A percentile compares a stretch with the other conserved stretches of the same genome.
Evolutionary conservation across 2,113 vertebrate genomes (phyloP).

Genomic region (Columbina picui): DNA sequence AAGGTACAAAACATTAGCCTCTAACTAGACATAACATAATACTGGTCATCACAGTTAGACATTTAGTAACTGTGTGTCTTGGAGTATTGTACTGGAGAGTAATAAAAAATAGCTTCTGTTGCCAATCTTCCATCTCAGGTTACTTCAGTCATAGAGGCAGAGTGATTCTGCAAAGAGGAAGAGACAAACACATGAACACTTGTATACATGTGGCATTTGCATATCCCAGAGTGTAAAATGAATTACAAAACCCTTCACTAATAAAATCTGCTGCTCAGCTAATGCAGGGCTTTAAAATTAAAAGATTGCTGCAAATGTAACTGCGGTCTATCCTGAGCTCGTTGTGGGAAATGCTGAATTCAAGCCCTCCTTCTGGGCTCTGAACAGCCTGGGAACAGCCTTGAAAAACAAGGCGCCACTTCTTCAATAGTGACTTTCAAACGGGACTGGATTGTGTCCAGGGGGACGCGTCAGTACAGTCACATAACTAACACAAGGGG

Average conservation of each 20-base stretch:
- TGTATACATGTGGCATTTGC: neutral
- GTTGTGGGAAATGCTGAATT: neutral
- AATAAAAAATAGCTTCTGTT: constrained; percentile 87
- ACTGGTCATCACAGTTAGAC: constrained; percentile 86
- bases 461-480: neutral
- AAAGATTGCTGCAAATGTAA: neutral
- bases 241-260: neutral
- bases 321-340: neutral
- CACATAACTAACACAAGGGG: neutral
- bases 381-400: neutral
- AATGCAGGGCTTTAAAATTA: neutral
- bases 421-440: neutral
- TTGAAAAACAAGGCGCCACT: neutral
- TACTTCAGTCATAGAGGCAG: constrained; percentile 97
- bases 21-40: constrained; percentile 94
- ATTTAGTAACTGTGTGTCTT: constrained; percentile 89
- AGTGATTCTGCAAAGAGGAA: constrained; percentile 89
- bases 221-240: neutral
- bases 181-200: constrained; percentile 18
- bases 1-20: constrained; percentile 98
- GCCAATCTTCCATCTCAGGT: constrained; percentile 87
- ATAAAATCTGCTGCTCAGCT: neutral
- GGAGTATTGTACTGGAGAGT: constrained; percentile 85
- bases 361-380: neutral
- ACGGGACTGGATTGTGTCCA: neutral